Evolutionary conservation across 1,140 invertebrate genomes (phyloP).

Genomic region (Trachymyrmex cornetzi): DNA sequence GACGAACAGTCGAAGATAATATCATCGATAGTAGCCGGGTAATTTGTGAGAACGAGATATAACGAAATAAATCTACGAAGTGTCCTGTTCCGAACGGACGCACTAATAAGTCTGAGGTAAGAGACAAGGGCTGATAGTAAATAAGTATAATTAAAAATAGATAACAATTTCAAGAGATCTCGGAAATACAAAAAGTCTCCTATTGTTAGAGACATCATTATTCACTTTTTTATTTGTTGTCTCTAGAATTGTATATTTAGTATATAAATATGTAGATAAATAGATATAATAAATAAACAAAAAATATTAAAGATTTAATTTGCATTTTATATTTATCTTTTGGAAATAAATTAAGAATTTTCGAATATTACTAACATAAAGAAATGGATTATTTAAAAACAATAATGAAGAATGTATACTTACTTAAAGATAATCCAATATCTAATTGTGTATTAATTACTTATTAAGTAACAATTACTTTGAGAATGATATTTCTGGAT

Average conservation of each 20-base stretch:
- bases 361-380: neutral
- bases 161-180: constrained; percentile 12
- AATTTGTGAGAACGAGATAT: constrained; percentile 35
- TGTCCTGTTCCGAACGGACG: neutral
- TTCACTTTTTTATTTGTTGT: neutral
- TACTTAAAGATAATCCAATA: too few species aligned
- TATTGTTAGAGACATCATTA: neutral
- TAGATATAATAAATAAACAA: neutral
- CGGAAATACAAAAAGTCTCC: neutral
- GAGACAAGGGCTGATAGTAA: constrained; percentile 12
- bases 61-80: constrained; percentile 41
- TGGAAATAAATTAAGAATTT: neutral
- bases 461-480: too few species aligned
- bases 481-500: neutral
- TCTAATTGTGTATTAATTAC: neutral
- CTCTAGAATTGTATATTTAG: neutral
- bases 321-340: neutral
- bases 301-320: constrained; percentile 5
- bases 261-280: neutral
- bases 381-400: neutral
- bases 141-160: constrained; percentile 24
- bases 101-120: constrained; percentile 15
- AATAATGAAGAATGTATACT: neutral
- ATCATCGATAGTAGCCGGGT: neutral
- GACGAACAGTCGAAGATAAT: neutral